These are phyloP conservation scores for Tricholaema leucomelas DNA, from an alignment of 2,113 vertebrate species.

Conservation along the genomic window DNA sequence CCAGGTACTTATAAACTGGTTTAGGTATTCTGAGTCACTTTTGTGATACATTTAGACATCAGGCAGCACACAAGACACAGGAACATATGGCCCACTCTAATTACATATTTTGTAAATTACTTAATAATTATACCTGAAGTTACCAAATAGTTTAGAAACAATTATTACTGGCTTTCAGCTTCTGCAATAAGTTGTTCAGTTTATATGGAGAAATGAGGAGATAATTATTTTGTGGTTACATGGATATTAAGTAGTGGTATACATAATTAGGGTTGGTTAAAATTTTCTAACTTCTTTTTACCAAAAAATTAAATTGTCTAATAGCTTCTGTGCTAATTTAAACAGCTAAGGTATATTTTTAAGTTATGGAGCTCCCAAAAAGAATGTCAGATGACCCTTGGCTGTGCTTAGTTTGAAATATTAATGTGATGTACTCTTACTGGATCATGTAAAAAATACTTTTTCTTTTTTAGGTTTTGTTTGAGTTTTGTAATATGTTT, in stretches of 20 bases:
- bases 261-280: background rate
- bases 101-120: slow-evolving; percentile 56
- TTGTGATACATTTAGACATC: background rate
- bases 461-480: background rate
- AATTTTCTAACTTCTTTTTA: background rate
- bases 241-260: slow-evolving; percentile 5
- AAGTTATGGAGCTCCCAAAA: background rate
- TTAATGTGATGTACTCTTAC: background rate
- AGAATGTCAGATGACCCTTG: background rate
- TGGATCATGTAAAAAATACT: background rate
- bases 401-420: background rate
- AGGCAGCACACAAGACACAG: background rate
- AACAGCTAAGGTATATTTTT: background rate
- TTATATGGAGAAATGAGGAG: slow-evolving; percentile 29
- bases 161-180: slow-evolving; percentile 32
- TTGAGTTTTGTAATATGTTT: background rate
- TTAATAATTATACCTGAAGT: slow-evolving; percentile 52
- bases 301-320: background rate
- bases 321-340: background rate
- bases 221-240: slow-evolving; percentile 46
- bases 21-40: background rate
- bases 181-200: slow-evolving; percentile 15
- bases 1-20: background rate
- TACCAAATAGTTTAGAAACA: slow-evolving; percentile 50
- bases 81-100: slow-evolving; percentile 40